Conservation (phyloP, 1,140 invertebrate genomes). For the Sycophaga agraensis region DNA sequence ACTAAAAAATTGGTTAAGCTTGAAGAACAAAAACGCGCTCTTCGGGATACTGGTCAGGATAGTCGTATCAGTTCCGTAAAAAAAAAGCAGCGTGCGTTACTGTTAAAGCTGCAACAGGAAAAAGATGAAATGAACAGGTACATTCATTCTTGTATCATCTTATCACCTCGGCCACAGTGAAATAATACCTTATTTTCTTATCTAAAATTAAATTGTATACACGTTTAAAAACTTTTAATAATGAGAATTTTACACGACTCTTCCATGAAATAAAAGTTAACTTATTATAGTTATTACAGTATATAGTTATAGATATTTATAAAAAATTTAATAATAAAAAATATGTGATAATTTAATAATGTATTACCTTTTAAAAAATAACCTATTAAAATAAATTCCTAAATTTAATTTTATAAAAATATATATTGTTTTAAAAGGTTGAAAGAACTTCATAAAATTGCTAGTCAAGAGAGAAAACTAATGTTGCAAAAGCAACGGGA, state of each 20-base stretch:
- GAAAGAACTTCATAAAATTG: constrained; percentile 53
- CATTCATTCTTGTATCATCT: not conserved
- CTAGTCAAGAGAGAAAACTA: constrained; percentile 54
- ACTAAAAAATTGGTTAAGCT: constrained; percentile 62
- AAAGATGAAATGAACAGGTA: constrained; percentile 61
- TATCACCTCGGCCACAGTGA: not conserved
- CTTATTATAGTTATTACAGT: too few species aligned
- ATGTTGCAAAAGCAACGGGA: constrained; percentile 55
- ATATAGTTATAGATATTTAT: not conserved
- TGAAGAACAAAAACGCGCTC: constrained; percentile 59
- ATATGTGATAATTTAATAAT: not conserved
- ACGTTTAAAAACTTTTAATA: constrained; percentile 4
- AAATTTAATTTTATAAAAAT: not conserved
- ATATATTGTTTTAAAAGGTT: constrained; percentile 37
- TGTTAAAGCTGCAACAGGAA: constrained; percentile 58
- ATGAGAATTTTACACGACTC: constrained; percentile 5
- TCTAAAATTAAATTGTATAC: constrained; percentile 7
- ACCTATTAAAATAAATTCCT: not conserved
- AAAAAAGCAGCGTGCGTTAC: constrained; percentile 59
- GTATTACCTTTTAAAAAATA: not conserved
- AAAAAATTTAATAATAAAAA: not conserved
- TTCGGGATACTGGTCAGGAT: constrained; percentile 58
- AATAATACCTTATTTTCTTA: constrained; percentile 14
- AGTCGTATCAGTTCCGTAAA: constrained; percentile 58
- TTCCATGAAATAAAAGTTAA: not conserved